Base-by-base conservation (phyloP, 2,113 vertebrate genomes). In the Bostrychus sinensis region DNA sequence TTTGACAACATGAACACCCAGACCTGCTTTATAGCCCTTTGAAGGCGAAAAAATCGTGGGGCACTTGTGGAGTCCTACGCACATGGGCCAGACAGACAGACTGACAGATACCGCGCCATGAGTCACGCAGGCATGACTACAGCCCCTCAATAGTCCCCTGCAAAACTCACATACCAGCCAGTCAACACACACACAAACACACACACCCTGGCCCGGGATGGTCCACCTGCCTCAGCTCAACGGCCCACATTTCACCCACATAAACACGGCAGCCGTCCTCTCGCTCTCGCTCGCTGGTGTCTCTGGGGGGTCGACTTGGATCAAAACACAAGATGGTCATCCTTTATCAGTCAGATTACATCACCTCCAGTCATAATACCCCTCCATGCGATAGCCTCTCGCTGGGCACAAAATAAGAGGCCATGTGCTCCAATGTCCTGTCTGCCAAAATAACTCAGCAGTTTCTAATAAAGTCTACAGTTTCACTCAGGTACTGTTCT, bases 381-480 rank as follows among this genome's bases (percentile, higher is more conserved):
- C 66, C 61, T 74, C 70, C 78, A 71, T 81, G 88, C 72, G 86
- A 90, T 91, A 87, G 80, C 70, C 83, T 89, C 91, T 91, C 83
- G 81, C 78, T 84, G 81, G 73, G 77, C 81, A 67, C 82, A 80
- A 81, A 87, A 83, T 80, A 84, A 67, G 59, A 46, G 81, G 82
- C 82, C 89, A 90, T 83, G 84, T 86, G 90, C 85, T 85, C 69
- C 75, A 28, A 16, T 75, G 77, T 83, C 66, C 82, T 46, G 75
- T 80, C 84, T 88, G 88, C 89, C 89, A 89, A 89, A 88, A 90
- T 90, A 89, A 90, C 85, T 87, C 89, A 86, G 69, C 82, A 87
- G 79, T 86, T 91, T 88, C 80, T 61, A 82, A 86, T 87, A 85
- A 57, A 10, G 75, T 76, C 77, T 86, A 61, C 4, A 38, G 70